Evolutionary conservation across 2,888 invertebrate species (phyloP).

Genomic region (Erebia aethiops): DNA sequence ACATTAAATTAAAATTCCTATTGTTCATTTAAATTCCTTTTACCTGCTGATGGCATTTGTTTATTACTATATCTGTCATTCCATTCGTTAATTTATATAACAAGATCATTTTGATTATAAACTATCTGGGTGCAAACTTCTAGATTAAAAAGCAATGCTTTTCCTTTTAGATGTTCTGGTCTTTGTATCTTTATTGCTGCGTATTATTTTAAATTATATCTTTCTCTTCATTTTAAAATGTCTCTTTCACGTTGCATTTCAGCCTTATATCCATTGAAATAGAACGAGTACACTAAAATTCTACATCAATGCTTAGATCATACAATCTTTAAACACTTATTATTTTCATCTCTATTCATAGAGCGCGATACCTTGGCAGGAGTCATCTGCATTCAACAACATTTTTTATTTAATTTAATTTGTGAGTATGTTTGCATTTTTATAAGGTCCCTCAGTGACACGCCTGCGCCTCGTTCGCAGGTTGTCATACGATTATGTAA

Average conservation of each 20-base stretch:
- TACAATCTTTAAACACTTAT: too few species aligned
- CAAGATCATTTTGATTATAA: not conserved
- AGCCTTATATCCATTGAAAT: too few species aligned
- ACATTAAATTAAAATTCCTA: conserved; percentile 39
- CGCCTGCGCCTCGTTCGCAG: conserved; percentile 65
- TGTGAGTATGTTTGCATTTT: conserved; percentile 60
- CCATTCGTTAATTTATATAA: not conserved
- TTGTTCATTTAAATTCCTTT: conserved; percentile 16
- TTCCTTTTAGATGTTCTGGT: not conserved
- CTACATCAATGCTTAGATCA: too few species aligned
- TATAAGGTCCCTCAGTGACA: conserved; percentile 57
- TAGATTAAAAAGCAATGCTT: not conserved
- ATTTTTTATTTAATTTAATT: conserved; percentile 51
- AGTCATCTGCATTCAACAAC: conserved; percentile 39
- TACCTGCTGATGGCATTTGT: conserved; percentile 11
- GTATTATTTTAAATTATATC: too few species aligned
- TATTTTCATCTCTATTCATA: not conserved
- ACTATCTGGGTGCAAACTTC: not conserved
- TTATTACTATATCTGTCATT: conserved; percentile 12
- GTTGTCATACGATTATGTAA: conserved; percentile 70
- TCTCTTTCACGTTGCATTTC: too few species aligned
- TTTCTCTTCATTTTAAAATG: too few species aligned
- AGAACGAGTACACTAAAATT: too few species aligned
- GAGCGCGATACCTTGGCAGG: not conserved
- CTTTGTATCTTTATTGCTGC: not conserved